Conservation (phyloP, 2,797 vertebrate genomes). For the Microchirus variegatus region DNA sequence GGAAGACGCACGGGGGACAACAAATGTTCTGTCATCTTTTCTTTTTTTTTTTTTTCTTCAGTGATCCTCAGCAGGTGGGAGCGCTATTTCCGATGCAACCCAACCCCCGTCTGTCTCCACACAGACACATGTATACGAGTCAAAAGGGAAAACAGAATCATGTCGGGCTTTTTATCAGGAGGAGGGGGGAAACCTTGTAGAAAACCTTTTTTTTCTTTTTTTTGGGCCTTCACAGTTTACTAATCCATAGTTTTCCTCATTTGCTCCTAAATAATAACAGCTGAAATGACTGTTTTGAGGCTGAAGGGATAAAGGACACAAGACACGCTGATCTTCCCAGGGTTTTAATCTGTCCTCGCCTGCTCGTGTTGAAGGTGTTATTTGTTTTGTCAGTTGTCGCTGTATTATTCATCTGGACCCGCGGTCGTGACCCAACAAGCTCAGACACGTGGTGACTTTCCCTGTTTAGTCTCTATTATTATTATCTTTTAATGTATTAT, state of each 20-base stretch:
- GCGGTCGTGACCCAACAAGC: slow-evolving; percentile 2
- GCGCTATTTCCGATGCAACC: slow-evolving; percentile 81
- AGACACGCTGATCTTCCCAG: background rate
- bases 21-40: slow-evolving; percentile 66
- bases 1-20: slow-evolving; percentile 40
- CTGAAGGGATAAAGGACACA: background rate
- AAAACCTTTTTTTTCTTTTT: slow-evolving; percentile 48
- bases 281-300: background rate
- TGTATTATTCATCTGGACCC: slow-evolving; percentile 24
- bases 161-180: slow-evolving; percentile 29
- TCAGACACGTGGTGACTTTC: background rate
- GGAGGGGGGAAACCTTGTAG: background rate
- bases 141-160: slow-evolving; percentile 15
- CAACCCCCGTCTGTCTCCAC: slow-evolving; percentile 55
- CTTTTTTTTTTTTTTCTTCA: slow-evolving; percentile 23
- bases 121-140: slow-evolving; percentile 32
- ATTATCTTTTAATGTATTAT: background rate
- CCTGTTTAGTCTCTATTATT: background rate
- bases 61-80: slow-evolving; percentile 81
- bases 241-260: too few relatives aligned
- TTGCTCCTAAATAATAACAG: background rate
- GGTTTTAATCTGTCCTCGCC: slow-evolving; percentile 12
- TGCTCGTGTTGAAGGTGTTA: slow-evolving; percentile 8
- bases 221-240: background rate
- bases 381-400: slow-evolving; percentile 39